Percentiles rank a stretch among this genome's conserved stretches.
phyloP scores from a whole-genome alignment of 2,888 invertebrate species.

The Leptopilina syphax region DNA sequence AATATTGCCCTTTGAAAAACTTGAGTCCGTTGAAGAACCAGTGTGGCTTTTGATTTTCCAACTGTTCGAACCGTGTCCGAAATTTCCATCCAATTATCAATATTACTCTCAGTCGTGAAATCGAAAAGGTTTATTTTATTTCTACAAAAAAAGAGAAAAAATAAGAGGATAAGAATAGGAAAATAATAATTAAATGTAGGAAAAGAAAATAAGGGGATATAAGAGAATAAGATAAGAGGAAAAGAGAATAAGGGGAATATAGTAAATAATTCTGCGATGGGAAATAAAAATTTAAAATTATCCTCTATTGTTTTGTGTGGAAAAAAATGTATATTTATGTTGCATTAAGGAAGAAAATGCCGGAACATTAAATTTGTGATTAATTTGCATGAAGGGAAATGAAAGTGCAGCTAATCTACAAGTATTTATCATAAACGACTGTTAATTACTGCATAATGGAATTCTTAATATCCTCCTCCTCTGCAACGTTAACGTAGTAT shows the following conservation, averaged over 20 bases:
- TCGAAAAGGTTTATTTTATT: constrained; percentile 77
- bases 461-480: constrained; percentile 30
- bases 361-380: constrained; percentile 16
- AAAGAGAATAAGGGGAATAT: too few species aligned
- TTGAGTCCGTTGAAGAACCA: constrained; percentile 80
- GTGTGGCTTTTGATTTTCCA: constrained; percentile 83
- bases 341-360: not conserved
- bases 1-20: constrained; percentile 81
- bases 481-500: constrained; percentile 14
- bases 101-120: constrained; percentile 79
- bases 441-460: constrained; percentile 30
- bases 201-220: too few species aligned
- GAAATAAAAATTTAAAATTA: not conserved
- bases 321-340: not conserved
- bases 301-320: not conserved
- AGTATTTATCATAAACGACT: constrained; percentile 23
- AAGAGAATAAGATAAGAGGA: too few species aligned
- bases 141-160: constrained; percentile 31
- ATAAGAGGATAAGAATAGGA: not conserved
- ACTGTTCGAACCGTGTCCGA: constrained; percentile 83
- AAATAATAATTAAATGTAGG: too few species aligned
- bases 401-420: constrained; percentile 34
- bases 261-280: not conserved
- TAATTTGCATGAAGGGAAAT: constrained; percentile 25
- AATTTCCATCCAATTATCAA: constrained; percentile 81